These are phyloP conservation scores for Callimico goeldii DNA, from an alignment of 2,797 vertebrate species.

Conservation along the genomic window DNA sequence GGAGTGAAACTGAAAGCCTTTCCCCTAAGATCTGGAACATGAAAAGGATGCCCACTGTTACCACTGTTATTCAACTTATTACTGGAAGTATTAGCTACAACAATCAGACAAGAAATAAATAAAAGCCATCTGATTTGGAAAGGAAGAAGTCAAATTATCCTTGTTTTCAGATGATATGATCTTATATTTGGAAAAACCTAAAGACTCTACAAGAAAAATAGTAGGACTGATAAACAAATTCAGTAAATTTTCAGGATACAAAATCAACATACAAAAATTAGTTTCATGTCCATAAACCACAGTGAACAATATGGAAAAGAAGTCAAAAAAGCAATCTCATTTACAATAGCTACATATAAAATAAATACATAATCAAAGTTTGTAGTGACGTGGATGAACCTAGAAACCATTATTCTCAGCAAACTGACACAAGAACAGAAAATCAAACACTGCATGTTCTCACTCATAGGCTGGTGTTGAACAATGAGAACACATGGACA, in stretches of 20 bases:
- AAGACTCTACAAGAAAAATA: neutral
- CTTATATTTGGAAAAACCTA: neutral
- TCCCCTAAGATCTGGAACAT: neutral
- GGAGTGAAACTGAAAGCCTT: neutral
- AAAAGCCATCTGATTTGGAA: neutral
- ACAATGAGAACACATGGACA: no score
- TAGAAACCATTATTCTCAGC: no score
- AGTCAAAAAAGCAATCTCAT: neutral
- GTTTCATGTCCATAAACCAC: neutral
- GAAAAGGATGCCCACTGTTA: neutral
- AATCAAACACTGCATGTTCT: no score
- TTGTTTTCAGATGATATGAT: neutral
- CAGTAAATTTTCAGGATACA: neutral
- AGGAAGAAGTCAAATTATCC: neutral
- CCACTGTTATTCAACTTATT: neutral
- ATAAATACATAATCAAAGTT: no score
- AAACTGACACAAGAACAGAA: no score
- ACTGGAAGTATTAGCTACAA: neutral
- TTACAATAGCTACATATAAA: neutral
- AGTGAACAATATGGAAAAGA: neutral
- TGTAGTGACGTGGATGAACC: no score
- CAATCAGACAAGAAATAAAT: neutral
- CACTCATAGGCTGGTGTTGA: no score
- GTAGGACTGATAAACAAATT: neutral
- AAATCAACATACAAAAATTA: neutral